phyloP scores from a whole-genome alignment of 2,797 vertebrate species.

The Sternotherus odoratus region DNA sequence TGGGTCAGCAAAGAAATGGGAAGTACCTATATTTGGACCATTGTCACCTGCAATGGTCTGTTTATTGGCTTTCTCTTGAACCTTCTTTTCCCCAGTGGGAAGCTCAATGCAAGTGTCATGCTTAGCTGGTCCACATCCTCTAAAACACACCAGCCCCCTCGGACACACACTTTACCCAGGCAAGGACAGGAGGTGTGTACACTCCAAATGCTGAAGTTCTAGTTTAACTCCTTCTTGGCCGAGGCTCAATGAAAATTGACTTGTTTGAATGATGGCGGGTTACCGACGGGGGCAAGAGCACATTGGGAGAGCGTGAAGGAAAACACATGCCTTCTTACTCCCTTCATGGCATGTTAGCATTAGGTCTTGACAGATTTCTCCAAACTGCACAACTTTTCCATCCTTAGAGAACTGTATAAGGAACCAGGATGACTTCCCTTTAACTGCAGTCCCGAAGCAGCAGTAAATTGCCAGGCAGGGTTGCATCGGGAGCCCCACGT shows the following conservation, averaged over 20 bases:
- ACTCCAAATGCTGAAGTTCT: constrained; percentile 60
- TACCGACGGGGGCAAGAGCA: constrained; percentile 28
- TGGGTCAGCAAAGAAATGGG: not conserved
- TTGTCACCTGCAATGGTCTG: not conserved
- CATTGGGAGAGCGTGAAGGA: not conserved
- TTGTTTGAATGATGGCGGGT: constrained; percentile 35
- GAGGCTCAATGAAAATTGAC: constrained; percentile 24
- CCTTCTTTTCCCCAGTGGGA: not conserved
- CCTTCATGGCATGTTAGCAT: not conserved
- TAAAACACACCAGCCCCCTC: not conserved
- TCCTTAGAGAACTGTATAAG: constrained; percentile 17
- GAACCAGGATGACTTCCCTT: not conserved
- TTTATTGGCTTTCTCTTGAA: too few relatives aligned
- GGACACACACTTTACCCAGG: constrained; percentile 32
- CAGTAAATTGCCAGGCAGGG: not conserved
- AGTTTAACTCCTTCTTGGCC: constrained; percentile 59
- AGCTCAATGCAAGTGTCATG: not conserved
- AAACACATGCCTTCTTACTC: not conserved
- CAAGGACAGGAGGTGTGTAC: constrained; percentile 22
- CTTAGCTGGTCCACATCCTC: not conserved
- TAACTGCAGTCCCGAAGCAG: not conserved
- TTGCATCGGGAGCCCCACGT: not conserved
- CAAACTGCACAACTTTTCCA: not conserved
- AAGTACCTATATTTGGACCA: not conserved
- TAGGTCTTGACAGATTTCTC: not conserved